phyloP scores from a whole-genome alignment of 2,888 invertebrate species.

The Drosophila cyrtoloma region DNA sequence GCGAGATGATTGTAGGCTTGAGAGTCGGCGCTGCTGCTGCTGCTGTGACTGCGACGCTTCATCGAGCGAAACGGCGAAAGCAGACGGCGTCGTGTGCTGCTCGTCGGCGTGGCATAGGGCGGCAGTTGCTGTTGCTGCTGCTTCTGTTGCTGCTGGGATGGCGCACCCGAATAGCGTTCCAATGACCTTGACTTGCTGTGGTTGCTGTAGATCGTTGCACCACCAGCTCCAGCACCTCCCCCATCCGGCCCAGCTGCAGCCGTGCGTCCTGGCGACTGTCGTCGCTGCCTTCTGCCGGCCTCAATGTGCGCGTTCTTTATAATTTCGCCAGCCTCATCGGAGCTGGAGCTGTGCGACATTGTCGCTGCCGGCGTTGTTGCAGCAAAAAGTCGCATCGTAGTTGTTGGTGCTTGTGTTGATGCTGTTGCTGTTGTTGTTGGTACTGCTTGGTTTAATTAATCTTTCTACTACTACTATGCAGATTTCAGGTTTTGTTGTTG shows the following conservation, averaged over 20 bases:
- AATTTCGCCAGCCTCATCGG: slow-evolving; percentile 71
- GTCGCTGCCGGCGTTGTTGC: slow-evolving; percentile 50
- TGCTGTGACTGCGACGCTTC: slow-evolving; percentile 83
- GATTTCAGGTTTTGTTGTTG: slow-evolving; percentile 69
- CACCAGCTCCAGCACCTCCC: slow-evolving; percentile 16
- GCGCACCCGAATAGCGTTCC: slow-evolving; percentile 82
- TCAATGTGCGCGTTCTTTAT: slow-evolving; percentile 62
- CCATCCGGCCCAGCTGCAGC: slow-evolving; percentile 2
- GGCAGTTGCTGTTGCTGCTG: slow-evolving; percentile 41
- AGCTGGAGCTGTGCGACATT: slow-evolving; percentile 56
- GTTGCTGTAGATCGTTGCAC: slow-evolving; percentile 58
- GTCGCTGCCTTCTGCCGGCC: slow-evolving; percentile 21
- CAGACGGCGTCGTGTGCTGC: slow-evolving; percentile 75
- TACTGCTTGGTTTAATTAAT: slow-evolving; percentile 66
- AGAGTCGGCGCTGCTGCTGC: slow-evolving; percentile 81
- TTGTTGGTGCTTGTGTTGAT: slow-evolving; percentile 15
- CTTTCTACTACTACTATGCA: slow-evolving; percentile 68
- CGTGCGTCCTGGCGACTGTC: slow-evolving; percentile 15
- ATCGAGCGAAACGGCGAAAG: slow-evolving; percentile 81
- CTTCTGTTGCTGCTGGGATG: slow-evolving; percentile 53
- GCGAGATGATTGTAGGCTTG: slow-evolving; percentile 63
- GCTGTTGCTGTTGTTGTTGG: slow-evolving; percentile 19
- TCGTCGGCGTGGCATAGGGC: slow-evolving; percentile 73
- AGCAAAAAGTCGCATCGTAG: slow-evolving; percentile 64
- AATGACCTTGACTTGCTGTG: slow-evolving; percentile 82